Evolutionary conservation across 2,113 vertebrate species (phyloP).

Genomic region (Ondatra zibethicus): DNA sequence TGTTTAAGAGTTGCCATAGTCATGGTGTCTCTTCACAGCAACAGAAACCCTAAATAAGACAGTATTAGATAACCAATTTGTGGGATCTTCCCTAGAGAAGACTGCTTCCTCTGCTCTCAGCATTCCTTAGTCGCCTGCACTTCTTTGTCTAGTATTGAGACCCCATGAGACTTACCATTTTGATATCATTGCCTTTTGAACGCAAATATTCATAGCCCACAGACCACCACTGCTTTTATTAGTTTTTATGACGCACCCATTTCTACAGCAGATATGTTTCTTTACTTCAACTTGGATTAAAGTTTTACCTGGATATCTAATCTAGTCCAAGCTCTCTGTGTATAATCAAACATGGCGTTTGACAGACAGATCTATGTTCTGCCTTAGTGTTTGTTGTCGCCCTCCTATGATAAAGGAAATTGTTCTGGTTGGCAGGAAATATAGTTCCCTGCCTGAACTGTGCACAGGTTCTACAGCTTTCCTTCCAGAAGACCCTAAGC

Average conservation of each 20-base stretch:
- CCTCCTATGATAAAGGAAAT: not conserved
- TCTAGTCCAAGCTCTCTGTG: not conserved
- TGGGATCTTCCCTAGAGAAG: not conserved
- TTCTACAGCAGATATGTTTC: not conserved
- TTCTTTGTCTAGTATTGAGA: not conserved
- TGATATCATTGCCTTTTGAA: not conserved
- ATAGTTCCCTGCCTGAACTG: not conserved
- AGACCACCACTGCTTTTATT: not conserved
- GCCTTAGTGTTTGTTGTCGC: not conserved
- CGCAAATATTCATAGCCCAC: not conserved
- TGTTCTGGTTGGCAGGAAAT: not conserved
- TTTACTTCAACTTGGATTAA: not conserved
- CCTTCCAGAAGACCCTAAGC: slow-evolving; percentile 11
- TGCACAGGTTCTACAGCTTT: not conserved
- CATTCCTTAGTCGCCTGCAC: not conserved
- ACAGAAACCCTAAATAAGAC: not conserved
- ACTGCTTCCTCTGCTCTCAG: not conserved
- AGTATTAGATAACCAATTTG: not conserved
- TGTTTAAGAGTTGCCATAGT: not conserved
- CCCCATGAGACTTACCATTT: not conserved
- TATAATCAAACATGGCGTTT: slow-evolving; percentile 17
- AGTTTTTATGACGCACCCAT: not conserved
- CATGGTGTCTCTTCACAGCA: not conserved
- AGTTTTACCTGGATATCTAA: not conserved
- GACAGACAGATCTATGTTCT: slow-evolving; percentile 15